Base-by-base conservation (phyloP, 1,140 invertebrate genomes). In the Uloborus diversus region DNA sequence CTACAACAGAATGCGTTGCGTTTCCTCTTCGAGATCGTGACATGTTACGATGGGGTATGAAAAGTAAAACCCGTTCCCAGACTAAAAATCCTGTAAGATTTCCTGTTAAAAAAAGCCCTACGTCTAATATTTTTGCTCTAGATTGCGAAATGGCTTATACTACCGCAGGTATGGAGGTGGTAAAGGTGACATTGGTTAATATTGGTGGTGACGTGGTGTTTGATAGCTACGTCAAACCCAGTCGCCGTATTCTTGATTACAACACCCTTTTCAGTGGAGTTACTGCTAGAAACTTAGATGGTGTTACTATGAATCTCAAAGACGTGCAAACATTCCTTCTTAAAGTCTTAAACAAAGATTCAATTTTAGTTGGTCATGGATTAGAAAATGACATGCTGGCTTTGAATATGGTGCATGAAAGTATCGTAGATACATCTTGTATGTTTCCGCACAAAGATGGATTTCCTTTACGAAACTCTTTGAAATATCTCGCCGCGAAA, bases 381-480 rank as follows among this genome's bases (percentile, higher is more conserved):
- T 90, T 99, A 81, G 97, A 99, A 86, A 97, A 93, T 85, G 98
- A 99, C 89, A 91, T 99, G 83, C 93, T 94, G 87, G 94, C 96
- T 33, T 88, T 99, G 1, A 97, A 96, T 32, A 86, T 99, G 14
- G 91, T 98, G 69, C 97, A 99, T 84, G 90, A 92, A 78, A 94
- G 91, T 25, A 92, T 99, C 4, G 92, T 99, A 13, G 97, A 99
- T 86, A 99, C 97, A 0, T 94, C 95, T 82, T 88, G 97, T n/a
- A 90, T 99, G 64, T 99, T 96, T 88, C 97, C 96, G 11, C 97
- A 99, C 87, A 93, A 93, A 87, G 91, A 94, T 88, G 97, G 96
- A 0, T 91, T 90, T 79, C 97, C 96, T 2, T 93, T 92, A 83
- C 99, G 98, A 86, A 89, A 95, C 83, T 95, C 96, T 1, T 87